A percentile compares a stretch with the other conserved stretches of the same genome.
These are phyloP conservation scores for Aphidius gifuensis DNA, from an alignment of 1,140 invertebrate species.

Conservation along the genomic window DNA sequence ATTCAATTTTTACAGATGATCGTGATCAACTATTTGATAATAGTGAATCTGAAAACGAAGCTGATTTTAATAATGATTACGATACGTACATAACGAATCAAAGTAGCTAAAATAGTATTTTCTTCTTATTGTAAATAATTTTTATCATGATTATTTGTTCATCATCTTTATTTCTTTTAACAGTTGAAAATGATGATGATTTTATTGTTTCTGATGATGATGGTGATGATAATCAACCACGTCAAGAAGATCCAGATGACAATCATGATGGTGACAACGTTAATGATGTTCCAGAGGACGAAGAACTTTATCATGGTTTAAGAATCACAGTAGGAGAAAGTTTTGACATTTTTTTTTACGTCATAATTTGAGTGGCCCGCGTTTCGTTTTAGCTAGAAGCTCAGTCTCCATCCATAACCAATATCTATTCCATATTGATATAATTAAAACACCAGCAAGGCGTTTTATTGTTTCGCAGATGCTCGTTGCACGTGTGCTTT, in stretches of 20 bases:
- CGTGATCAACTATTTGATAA: too few relatives aligned
- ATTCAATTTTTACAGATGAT: too few relatives aligned
- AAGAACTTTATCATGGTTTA: background rate
- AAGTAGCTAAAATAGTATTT: too few relatives aligned
- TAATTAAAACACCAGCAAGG: conserved; percentile 4
- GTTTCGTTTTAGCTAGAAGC: conserved; percentile 1
- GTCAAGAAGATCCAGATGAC: background rate
- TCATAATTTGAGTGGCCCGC: background rate
- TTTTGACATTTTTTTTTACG: conserved; percentile 4
- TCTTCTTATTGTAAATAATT: background rate
- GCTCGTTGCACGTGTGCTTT: background rate
- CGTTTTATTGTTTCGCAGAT: conserved; percentile 10
- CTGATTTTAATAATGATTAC: background rate
- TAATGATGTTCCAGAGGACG: too few relatives aligned
- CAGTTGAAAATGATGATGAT: background rate
- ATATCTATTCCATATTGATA: background rate
- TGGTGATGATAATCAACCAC: background rate
- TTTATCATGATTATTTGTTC: background rate
- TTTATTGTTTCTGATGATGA: background rate
- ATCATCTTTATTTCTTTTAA: too few relatives aligned
- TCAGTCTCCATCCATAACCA: too few relatives aligned
- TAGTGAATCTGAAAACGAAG: too few relatives aligned
- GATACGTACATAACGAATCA: background rate
- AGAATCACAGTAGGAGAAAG: conserved; percentile 7
- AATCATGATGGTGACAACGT: background rate